Conservation (phyloP, 2,113 vertebrate genomes). For the Piaya cayana region DNA sequence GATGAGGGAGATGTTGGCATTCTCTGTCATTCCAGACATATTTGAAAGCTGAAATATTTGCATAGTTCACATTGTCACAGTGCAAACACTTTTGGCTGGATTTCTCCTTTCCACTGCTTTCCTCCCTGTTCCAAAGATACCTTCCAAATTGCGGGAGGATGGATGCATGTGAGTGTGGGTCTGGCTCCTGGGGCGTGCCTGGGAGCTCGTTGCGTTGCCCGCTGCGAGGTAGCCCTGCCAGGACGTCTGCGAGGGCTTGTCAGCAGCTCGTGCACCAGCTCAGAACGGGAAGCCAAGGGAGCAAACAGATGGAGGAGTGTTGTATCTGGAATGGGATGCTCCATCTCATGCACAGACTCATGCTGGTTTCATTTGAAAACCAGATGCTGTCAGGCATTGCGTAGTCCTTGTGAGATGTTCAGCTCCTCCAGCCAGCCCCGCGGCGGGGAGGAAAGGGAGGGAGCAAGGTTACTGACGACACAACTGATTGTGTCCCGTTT, state of each 20-base stretch:
- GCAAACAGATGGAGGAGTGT: background rate
- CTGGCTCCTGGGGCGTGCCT: background rate
- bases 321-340: background rate
- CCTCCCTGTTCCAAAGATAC: background rate
- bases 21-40: constrained; percentile 51
- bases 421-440: background rate
- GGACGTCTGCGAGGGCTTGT: background rate
- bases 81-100: constrained; percentile 34
- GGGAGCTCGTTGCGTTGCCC: background rate
- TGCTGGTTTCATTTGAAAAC: background rate
- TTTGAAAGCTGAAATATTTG: constrained; percentile 65
- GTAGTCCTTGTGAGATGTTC: background rate
- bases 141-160: background rate
- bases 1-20: constrained; percentile 50
- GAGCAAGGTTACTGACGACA: background rate
- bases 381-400: background rate
- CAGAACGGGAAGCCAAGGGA: background rate
- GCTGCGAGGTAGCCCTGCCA: accelerated
- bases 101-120: background rate
- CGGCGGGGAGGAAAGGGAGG: background rate
- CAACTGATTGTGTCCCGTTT: background rate
- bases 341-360: accelerated
- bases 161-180: background rate
- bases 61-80: constrained; percentile 20
- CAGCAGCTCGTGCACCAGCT: background rate